Evolutionary conservation across 2,797 vertebrate genomes (phyloP).

Genomic region (Monodelphis domestica): DNA sequence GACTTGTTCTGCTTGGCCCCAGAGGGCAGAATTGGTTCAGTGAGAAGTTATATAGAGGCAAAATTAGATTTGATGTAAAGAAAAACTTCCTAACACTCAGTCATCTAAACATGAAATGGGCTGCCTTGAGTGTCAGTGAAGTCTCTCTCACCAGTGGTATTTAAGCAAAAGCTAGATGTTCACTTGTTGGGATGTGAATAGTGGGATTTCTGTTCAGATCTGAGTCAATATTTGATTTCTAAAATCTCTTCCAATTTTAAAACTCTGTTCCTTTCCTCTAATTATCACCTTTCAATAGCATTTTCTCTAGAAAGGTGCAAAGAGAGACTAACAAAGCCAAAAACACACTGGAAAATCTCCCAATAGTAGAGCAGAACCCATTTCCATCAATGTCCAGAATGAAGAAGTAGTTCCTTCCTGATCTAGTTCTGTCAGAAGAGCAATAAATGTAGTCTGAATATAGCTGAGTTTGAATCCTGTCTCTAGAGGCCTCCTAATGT

Average conservation of each 20-base stretch:
- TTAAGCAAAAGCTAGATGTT: neutral
- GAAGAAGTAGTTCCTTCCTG: neutral
- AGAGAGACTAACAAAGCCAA: neutral
- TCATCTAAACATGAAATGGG: neutral
- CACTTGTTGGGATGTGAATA: neutral
- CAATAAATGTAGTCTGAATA: neutral
- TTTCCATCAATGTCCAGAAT: neutral
- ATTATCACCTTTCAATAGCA: neutral
- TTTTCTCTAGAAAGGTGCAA: neutral
- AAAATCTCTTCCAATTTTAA: neutral
- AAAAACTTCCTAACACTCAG: neutral
- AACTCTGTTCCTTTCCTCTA: neutral
- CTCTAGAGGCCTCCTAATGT: neutral
- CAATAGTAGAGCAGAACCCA: neutral
- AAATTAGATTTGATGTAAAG: neutral
- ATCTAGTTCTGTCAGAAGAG: rapidly evolving
- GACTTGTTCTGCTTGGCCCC: neutral
- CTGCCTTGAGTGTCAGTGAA: too few species aligned
- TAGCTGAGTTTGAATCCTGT: neutral
- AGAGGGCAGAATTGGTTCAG: neutral
- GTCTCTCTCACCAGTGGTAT: neutral
- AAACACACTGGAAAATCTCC: neutral
- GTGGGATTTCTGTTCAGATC: neutral
- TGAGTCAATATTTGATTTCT: neutral
- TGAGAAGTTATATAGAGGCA: neutral